phyloP scores from a whole-genome alignment of 2,113 vertebrate species.

The Hucho hucho region DNA sequence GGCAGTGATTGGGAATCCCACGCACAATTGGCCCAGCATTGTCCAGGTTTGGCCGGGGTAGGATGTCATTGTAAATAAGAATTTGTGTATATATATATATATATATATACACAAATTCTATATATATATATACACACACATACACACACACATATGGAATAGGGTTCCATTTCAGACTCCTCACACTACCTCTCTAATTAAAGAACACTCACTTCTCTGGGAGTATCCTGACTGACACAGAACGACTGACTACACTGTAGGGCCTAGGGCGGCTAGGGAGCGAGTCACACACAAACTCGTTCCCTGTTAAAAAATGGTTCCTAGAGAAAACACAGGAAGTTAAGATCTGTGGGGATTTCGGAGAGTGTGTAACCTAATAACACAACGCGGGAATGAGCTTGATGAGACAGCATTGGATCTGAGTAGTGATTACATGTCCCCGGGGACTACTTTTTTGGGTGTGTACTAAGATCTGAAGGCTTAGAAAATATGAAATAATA shows the following conservation, averaged over 20 bases:
- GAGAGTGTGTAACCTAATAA: slow-evolving; percentile 19
- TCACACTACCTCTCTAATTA: slow-evolving; percentile 29
- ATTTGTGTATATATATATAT: no score
- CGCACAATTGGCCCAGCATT: no score
- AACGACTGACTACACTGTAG: slow-evolving; percentile 32
- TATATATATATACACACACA: no score
- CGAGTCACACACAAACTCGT: slow-evolving; percentile 35
- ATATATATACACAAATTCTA: no score
- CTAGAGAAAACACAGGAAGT: slow-evolving; percentile 26
- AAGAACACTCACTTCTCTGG: slow-evolving; percentile 25
- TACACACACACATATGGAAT: no score
- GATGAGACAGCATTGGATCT: slow-evolving; percentile 20
- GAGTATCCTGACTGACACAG: slow-evolving; percentile 17
- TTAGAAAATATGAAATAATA: slow-evolving; percentile 3
- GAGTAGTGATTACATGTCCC: no score
- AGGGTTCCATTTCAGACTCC: no score
- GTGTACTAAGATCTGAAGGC: no score
- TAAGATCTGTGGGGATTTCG: slow-evolving; percentile 22
- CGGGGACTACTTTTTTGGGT: no score
- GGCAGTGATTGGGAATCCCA: no score
- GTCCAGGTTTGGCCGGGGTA: no score
- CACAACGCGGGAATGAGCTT: background rate
- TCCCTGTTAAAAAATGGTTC: background rate
- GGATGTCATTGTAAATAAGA: no score
- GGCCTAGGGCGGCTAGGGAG: slow-evolving; percentile 28